phyloP scores from a whole-genome alignment of 2,797 vertebrate genomes.

The Hozukius guyotensis region DNA sequence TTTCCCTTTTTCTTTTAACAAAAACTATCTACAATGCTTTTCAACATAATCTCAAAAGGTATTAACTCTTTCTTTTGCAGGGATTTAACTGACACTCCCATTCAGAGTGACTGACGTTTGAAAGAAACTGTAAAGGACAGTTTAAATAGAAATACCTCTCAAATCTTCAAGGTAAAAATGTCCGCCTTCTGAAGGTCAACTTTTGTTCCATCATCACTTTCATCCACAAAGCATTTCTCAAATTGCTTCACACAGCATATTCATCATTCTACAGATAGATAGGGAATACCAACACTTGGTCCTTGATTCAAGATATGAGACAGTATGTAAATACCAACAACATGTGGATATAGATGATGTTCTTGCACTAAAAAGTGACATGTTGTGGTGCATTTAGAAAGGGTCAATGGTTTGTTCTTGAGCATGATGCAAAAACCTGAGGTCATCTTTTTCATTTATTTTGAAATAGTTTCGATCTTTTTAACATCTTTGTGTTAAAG shows the following conservation, averaged over 20 bases:
- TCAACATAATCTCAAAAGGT: conserved; percentile 11
- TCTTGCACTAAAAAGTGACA: neutral
- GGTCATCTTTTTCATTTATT: neutral
- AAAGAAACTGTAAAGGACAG: conserved; percentile 29
- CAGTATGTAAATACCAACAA: neutral
- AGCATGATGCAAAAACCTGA: neutral
- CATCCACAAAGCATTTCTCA: neutral
- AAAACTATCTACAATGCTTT: neutral
- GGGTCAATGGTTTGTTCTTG: neutral
- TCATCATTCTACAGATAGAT: neutral
- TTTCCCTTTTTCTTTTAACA: neutral
- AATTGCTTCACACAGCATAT: neutral
- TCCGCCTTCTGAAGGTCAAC: neutral
- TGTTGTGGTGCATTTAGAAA: neutral
- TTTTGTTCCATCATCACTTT: neutral
- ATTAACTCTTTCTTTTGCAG: neutral
- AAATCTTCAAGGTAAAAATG: conserved; percentile 2
- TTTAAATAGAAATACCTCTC: conserved; percentile 18
- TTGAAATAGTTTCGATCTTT: neutral
- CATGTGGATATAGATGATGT: neutral
- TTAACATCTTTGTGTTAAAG: neutral
- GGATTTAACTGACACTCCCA: conserved; percentile 20
- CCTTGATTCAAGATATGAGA: neutral
- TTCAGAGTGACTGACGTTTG: conserved; percentile 16
- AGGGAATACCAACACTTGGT: neutral